These are phyloP conservation scores for Florisuga fusca DNA, from an alignment of 2,797 vertebrate species.

Conservation along the genomic window DNA sequence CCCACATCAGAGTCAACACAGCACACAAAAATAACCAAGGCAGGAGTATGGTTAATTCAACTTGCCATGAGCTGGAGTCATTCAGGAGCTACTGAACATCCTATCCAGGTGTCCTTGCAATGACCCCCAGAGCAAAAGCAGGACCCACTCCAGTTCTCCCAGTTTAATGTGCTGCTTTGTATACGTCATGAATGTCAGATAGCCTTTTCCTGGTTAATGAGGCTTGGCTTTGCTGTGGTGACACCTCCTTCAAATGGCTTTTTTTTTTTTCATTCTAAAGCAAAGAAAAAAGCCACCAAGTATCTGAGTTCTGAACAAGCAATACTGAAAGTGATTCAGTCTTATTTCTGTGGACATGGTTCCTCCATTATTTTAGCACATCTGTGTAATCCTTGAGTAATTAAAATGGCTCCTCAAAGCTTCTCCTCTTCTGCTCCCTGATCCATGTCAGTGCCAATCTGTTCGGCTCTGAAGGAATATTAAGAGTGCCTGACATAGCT, in stretches of 20 bases:
- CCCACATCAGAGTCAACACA: not conserved
- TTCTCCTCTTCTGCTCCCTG: conserved; percentile 30
- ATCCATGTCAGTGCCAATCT: not conserved
- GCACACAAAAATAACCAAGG: not conserved
- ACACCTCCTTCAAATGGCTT: not conserved
- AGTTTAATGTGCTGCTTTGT: not conserved
- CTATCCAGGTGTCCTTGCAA: not conserved
- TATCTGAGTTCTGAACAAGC: conserved; percentile 34
- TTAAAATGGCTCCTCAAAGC: conserved; percentile 35
- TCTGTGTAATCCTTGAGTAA: conserved; percentile 59
- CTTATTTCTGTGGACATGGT: not conserved
- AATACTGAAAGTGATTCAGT: not conserved
- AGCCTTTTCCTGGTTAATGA: conserved; percentile 1
- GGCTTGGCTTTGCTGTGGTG: not conserved
- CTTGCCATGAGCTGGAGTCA: not conserved
- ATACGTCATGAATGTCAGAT: not conserved
- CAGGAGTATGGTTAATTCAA: not conserved
- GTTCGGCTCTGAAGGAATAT: conserved; percentile 18
- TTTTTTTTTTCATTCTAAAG: not conserved
- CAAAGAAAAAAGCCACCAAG: not conserved
- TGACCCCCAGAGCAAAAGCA: not conserved
- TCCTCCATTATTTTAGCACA: conserved; percentile 27
- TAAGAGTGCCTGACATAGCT: conserved; percentile 31
- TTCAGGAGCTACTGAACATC: not conserved
- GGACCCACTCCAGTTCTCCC: not conserved